Evolutionary conservation across 2,113 vertebrate species (phyloP).

Genomic region (Siphamia tubifer): DNA sequence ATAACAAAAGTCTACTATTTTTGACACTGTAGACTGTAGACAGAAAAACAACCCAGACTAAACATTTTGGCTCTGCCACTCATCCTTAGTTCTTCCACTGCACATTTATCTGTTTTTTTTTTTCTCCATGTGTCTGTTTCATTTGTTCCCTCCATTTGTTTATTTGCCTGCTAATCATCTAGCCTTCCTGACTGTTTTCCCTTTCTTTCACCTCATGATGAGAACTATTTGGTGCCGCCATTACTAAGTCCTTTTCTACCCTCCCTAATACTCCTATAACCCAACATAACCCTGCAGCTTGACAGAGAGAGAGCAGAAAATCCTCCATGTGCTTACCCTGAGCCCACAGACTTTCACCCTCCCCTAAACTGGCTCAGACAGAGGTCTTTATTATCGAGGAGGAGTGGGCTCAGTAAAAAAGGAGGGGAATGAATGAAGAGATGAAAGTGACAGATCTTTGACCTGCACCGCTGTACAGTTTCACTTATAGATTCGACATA

Average conservation of each 20-base stretch:
- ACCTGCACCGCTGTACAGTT: neutral
- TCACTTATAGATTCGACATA: too few species aligned
- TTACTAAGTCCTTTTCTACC: constrained; percentile 42
- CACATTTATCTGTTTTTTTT: neutral
- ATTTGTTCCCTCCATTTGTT: neutral
- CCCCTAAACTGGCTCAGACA: constrained; percentile 62
- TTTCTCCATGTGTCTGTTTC: neutral
- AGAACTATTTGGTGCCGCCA: constrained; percentile 32
- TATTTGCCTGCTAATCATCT: neutral
- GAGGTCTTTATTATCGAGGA: constrained; percentile 66
- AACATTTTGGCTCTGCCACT: too few species aligned
- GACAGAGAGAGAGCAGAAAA: constrained; percentile 66
- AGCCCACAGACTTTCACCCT: constrained; percentile 66
- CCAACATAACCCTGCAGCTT: constrained; percentile 61
- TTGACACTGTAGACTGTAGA: too few species aligned
- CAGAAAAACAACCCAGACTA: too few species aligned
- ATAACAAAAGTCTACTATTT: too few species aligned
- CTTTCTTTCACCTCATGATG: constrained; percentile 18
- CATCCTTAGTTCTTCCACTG: neutral
- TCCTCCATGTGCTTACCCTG: constrained; percentile 63
- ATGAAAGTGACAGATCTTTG: constrained; percentile 10
- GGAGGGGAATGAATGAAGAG: constrained; percentile 25
- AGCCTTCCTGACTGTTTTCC: neutral
- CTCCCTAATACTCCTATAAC: constrained; percentile 59
- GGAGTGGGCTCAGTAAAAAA: constrained; percentile 27